phyloP scores from a whole-genome alignment of 64 coral and sea anemone species.

The Montipora sp. region DNA sequence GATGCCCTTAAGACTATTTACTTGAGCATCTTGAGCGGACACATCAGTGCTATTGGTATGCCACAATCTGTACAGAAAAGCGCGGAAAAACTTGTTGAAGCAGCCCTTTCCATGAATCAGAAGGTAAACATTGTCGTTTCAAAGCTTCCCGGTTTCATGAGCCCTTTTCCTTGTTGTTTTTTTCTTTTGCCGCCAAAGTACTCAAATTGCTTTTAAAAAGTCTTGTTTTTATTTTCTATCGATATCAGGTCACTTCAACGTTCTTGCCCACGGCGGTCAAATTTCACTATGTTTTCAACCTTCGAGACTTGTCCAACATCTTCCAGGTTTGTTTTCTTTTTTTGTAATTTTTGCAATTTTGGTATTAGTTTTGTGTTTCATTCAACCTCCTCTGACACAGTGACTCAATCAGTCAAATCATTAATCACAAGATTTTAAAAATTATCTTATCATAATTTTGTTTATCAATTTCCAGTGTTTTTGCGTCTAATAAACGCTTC shows the following conservation, averaged over 20 bases:
- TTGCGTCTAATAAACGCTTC: no score
- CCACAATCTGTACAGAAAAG: conserved; percentile 71
- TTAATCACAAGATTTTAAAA: no score
- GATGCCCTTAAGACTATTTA: conserved; percentile 99
- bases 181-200: no score
- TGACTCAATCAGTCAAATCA: no score
- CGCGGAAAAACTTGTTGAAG: conserved; percentile 89
- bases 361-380: background rate
- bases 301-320: conserved; percentile 99
- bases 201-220: no score
- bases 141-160: background rate
- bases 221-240: background rate
- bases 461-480: background rate
- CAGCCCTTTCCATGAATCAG: conserved; percentile 95
- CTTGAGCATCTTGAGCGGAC: conserved; percentile 89
- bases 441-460: no score
- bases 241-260: conserved; percentile 73
- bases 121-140: conserved; percentile 61
- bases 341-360: background rate
- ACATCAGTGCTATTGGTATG: conserved; percentile 67
- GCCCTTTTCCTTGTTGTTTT: background rate
- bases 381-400: background rate
- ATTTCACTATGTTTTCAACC: conserved; percentile 98
- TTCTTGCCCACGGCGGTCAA: conserved; percentile 98
- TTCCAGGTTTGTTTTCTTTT: conserved; percentile 77